Conservation (phyloP, 37 sponge, comb jelly and placozoan genomes). For the Aplysina aerophoba region DNA sequence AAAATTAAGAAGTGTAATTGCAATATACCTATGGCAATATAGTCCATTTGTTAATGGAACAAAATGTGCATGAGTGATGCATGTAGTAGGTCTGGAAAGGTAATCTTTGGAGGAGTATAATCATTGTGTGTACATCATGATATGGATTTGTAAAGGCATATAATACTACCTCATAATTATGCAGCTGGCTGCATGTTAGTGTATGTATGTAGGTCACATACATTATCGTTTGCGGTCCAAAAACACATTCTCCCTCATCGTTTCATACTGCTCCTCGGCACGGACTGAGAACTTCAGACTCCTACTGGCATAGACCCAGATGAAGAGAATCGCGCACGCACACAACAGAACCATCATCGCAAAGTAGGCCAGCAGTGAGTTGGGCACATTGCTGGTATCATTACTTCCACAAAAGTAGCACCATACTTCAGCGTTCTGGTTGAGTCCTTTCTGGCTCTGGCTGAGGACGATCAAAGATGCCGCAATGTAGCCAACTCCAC, state of each 20-base stretch:
- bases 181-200: no score
- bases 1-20: no score
- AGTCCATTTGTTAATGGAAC: no score
- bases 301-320: conserved; percentile 23
- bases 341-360: neutral
- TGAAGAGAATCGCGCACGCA: neutral
- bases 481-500: conserved; percentile 16
- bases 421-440: neutral
- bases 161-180: no score
- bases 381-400: neutral
- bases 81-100: no score
- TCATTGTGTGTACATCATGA: no score
- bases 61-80: no score
- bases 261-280: neutral
- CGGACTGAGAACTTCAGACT: neutral
- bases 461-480: neutral
- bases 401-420: conserved; percentile 21
- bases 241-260: neutral
- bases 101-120: no score
- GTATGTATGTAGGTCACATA: no score
- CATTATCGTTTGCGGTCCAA: no score
- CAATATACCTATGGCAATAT: no score
- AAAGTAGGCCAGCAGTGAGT: conserved; percentile 13
- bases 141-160: no score
- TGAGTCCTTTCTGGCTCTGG: conserved; percentile 2